Percentiles rank a stretch among this genome's conserved stretches.
phyloP scores from a whole-genome alignment of 2,113 vertebrate species.

The Lampris incognitus region DNA sequence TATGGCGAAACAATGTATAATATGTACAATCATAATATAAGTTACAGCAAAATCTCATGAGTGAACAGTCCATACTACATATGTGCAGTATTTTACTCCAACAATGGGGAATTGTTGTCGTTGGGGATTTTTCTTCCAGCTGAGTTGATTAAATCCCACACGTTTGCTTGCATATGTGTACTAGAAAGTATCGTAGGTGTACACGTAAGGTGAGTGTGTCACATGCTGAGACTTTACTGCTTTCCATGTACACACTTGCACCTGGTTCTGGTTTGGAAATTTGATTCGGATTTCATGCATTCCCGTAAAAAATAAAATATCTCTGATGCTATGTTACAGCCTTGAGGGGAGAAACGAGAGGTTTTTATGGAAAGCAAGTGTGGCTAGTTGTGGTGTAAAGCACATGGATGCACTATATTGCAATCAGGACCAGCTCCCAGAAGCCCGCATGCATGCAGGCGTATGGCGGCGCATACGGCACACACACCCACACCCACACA shows the following conservation, averaged over 20 bases:
- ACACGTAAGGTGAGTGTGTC: slow-evolving; percentile 1
- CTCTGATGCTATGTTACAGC: slow-evolving; percentile 55
- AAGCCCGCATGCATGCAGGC: neutral
- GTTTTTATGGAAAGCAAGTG: slow-evolving; percentile 77
- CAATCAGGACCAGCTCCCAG: slow-evolving; percentile 26
- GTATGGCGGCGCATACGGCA: neutral
- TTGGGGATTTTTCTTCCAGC: slow-evolving; percentile 1
- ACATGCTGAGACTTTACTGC: slow-evolving; percentile 48
- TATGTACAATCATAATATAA: neutral
- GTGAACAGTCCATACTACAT: slow-evolving; percentile 11
- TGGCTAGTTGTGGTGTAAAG: slow-evolving; percentile 35
- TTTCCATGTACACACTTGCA: slow-evolving; percentile 62
- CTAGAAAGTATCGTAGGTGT: neutral
- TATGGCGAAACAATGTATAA: too few relatives aligned
- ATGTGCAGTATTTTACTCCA: slow-evolving; percentile 33
- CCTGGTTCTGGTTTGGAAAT: slow-evolving; percentile 69
- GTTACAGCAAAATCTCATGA: neutral
- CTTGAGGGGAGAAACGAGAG: slow-evolving; percentile 42
- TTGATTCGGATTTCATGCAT: slow-evolving; percentile 70
- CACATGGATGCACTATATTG: slow-evolving; percentile 26
- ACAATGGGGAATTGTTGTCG: slow-evolving; percentile 55
- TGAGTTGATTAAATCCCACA: slow-evolving; percentile 26
- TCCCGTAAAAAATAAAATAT: slow-evolving; percentile 75
- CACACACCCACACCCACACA: neutral
- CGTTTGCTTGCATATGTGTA: neutral